These are phyloP conservation scores for Theodoxus fluviatilis DNA, from an alignment of 2,888 invertebrate genomes.

Conservation along the genomic window DNA sequence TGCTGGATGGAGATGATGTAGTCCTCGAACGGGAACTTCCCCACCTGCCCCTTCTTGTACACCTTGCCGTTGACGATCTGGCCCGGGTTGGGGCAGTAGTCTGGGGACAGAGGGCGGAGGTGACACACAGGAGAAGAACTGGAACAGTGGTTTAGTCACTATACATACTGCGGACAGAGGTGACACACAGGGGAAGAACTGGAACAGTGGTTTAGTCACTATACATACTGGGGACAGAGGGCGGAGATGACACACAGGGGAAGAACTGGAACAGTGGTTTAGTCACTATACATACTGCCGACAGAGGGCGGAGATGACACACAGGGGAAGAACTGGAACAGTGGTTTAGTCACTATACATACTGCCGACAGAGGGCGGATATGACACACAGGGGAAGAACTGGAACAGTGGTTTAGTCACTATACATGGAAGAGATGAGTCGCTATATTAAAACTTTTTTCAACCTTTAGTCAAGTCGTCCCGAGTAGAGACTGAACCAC, in stretches of 20 bases:
- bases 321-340: background rate
- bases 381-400: background rate
- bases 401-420: no score
- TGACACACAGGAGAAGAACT: background rate
- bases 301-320: background rate
- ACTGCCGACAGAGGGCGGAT: background rate
- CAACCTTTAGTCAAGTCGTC: no score
- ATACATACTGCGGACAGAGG: no score
- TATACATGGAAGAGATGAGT: no score
- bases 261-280: background rate
- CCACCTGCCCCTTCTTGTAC: conserved; percentile 70
- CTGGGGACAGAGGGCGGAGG: conserved; percentile 62
- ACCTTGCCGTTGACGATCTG: conserved; percentile 88
- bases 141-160: background rate
- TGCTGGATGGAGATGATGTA: conserved; percentile 74
- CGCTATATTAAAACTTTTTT: no score
- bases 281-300: no score
- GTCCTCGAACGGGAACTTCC: conserved; percentile 90
- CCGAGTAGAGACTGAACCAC: no score
- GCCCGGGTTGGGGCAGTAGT: conserved; percentile 92
- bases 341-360: no score
- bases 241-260: no score
- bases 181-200: background rate
- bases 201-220: no score
- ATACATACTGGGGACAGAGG: background rate